Evolutionary conservation across 92 coral and sea anemone species (phyloP), one percentile per base, ranked within the genome.

Genomic region (Desmophyllum pertusum): DNA sequence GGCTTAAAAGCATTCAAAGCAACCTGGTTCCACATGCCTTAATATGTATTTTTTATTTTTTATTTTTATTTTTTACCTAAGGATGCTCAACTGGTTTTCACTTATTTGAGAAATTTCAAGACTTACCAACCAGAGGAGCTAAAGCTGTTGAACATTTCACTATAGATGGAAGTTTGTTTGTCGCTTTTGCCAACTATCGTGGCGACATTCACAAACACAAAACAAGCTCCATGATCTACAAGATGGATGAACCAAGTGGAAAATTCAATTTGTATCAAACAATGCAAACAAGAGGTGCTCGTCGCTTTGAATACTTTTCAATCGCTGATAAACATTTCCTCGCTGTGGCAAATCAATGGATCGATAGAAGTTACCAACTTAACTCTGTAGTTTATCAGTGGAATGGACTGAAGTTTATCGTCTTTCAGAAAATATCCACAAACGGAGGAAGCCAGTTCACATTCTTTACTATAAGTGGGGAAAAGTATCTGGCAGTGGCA

Each of bases 101-200:
- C 69, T 86, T 80, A 65, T 81, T 86, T 15, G 90, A 86, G 69
- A 81, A 80, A 41, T 52, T 86, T 42, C 90, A 86, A 73, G 87
- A 81, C 51, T 72, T 87, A 15, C 78, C 88, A 59, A 87, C 87
- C 23, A 69, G 73, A 68, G 90, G 88, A 75, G 90, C 73, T 17
- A 27, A 4, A 50, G 90, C n/a, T 19, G 77, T 84, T 30, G 77
- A 74, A 11, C 79, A 78, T 50, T 87, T 87, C 48, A 41, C 64
- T 29, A 81, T 87, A 5, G 33, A 87, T 23, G 90, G 90, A 38
- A 76, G 39, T 10, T 79, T 77, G 57, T 87, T 65, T 75, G 79
- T 87, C 13, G 87, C 80, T 36, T 63, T 87, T 40, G 90, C 88
- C 42, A 87, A 87, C 64, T 41, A 27, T 36, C 52, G 25, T 30